A percentile compares a stretch with the other conserved stretches of the same genome.
These are phyloP conservation scores for Cirrhinus molitorella DNA, from an alignment of 2,797 vertebrate species.

Conservation along the genomic window DNA sequence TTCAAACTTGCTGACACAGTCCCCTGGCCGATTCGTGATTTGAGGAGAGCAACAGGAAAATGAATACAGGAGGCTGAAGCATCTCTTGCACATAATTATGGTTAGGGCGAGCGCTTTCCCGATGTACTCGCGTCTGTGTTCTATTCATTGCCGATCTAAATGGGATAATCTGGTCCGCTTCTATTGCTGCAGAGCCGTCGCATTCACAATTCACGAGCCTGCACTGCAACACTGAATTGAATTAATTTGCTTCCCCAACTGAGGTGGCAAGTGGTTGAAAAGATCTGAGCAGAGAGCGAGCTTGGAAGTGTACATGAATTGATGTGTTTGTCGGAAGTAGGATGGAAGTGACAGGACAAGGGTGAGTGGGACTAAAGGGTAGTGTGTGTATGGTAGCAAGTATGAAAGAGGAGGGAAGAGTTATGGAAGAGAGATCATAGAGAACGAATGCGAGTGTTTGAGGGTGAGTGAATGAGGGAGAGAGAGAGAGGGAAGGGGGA, in stretches of 20 bases:
- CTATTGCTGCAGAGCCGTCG: constrained; percentile 52
- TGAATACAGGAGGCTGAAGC: constrained; percentile 40
- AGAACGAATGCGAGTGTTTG: constrained; percentile 47
- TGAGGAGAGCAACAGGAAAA: constrained; percentile 25
- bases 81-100: constrained; percentile 50
- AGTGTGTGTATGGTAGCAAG: constrained; percentile 37
- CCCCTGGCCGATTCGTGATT: constrained; percentile 19
- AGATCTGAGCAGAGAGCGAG: constrained; percentile 27
- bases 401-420: constrained; percentile 30
- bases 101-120: constrained; percentile 39
- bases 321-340: constrained; percentile 22
- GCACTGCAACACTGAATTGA: constrained; percentile 60
- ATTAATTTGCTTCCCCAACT: constrained; percentile 56
- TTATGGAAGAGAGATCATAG: constrained; percentile 39
- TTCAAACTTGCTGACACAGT: constrained; percentile 43
- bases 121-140: constrained; percentile 33
- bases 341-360: constrained; percentile 25
- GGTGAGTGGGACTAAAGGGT: neutral
- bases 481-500: constrained; percentile 31
- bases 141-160: constrained; percentile 60
- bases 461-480: constrained; percentile 26
- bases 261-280: constrained; percentile 50
- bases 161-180: constrained; percentile 56
- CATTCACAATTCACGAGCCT: constrained; percentile 47
- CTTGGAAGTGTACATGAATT: constrained; percentile 12